phyloP scores from a whole-genome alignment of 2,888 invertebrate genomes.

The Sympetrum striolatum region DNA sequence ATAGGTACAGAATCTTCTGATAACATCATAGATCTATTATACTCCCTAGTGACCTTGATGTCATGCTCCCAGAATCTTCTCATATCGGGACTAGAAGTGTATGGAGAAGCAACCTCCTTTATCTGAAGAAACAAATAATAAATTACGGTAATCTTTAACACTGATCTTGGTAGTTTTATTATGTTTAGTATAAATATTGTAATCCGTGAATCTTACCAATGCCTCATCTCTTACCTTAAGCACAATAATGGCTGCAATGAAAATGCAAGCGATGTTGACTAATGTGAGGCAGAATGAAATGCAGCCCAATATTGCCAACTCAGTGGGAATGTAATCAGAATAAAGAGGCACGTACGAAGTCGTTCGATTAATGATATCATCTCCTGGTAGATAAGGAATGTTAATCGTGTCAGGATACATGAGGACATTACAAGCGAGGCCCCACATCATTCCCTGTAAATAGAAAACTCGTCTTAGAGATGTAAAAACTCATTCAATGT shows the following conservation, averaged over 20 bases:
- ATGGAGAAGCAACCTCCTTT: conserved; percentile 83
- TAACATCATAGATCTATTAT: conserved; percentile 66
- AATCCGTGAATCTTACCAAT: background rate
- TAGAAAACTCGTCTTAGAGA: background rate
- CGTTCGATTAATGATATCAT: conserved; percentile 67
- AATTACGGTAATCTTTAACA: background rate
- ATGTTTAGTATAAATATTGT: background rate
- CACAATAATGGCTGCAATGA: conserved; percentile 79
- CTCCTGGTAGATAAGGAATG: conserved; percentile 74
- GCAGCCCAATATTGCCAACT: conserved; percentile 79
- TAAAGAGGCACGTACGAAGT: conserved; percentile 70
- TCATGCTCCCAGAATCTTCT: conserved; percentile 83
- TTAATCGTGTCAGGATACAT: conserved; percentile 69
- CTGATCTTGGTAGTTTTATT: background rate
- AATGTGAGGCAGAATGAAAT: conserved; percentile 81
- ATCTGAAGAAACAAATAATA: conserved; percentile 60
- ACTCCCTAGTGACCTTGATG: conserved; percentile 74
- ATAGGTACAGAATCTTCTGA: conserved; percentile 48
- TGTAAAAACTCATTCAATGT: background rate
- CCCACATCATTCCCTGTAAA: conserved; percentile 74
- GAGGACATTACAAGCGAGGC: conserved; percentile 74
- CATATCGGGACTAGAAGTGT: conserved; percentile 76
- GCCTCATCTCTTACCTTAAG: conserved; percentile 64
- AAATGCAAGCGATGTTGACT: conserved; percentile 83
- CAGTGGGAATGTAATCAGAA: conserved; percentile 76